Conservation (phyloP, 2,113 vertebrate species). For the Erythrocebus patas region DNA sequence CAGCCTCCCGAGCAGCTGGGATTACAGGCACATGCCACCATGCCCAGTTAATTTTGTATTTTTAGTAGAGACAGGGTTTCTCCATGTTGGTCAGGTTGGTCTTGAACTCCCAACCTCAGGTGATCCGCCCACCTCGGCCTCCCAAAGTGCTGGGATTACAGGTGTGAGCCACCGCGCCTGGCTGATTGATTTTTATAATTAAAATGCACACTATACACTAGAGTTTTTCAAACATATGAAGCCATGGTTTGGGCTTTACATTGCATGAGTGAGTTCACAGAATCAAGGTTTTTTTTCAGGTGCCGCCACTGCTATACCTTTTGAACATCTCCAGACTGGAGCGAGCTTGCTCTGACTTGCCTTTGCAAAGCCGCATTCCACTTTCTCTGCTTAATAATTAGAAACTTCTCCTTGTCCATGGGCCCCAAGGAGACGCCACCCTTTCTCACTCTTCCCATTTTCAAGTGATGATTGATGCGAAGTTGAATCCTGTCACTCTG, state of each 20-base stretch:
- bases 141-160: too few relatives aligned
- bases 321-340: rapidly evolving
- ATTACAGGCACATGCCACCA: too few relatives aligned
- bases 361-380: not conserved
- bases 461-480: not conserved
- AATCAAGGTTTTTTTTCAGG: too few relatives aligned
- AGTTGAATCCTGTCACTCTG: not conserved
- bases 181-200: not conserved
- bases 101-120: too few relatives aligned
- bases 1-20: too few relatives aligned
- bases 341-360: not conserved
- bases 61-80: too few relatives aligned
- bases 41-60: too few relatives aligned
- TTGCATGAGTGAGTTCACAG: rapidly evolving
- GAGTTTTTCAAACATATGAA: rapidly evolving
- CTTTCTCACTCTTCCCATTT: not conserved
- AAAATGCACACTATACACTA: not conserved
- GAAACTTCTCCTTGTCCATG: not conserved
- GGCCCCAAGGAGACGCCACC: not conserved
- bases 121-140: too few relatives aligned
- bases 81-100: too few relatives aligned
- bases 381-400: not conserved
- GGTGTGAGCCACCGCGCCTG: too few relatives aligned
- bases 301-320: too few relatives aligned
- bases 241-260: too few relatives aligned